These are phyloP conservation scores for Trachymyrmex cornetzi DNA, from an alignment of 1,140 invertebrate genomes.

Conservation along the genomic window DNA sequence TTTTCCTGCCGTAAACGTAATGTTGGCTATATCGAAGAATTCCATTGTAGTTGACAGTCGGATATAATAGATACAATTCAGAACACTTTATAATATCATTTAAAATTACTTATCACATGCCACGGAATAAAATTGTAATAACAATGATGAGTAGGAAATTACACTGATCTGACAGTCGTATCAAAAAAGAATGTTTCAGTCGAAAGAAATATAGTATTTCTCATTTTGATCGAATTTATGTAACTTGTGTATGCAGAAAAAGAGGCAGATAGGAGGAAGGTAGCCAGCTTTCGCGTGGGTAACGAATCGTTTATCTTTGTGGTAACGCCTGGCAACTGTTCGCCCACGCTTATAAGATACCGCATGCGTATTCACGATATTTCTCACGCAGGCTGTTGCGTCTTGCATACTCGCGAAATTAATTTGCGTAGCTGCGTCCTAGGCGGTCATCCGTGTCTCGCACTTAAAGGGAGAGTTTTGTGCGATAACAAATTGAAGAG, in stretches of 20 bases:
- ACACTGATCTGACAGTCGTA: not conserved
- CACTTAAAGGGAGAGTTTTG: conserved; percentile 20
- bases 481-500: conserved; percentile 41
- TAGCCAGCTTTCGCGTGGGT: conserved; percentile 61
- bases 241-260: not conserved
- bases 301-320: conserved; percentile 71
- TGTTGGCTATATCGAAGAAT: conserved; percentile 58
- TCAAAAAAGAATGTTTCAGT: not conserved
- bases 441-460: conserved; percentile 20
- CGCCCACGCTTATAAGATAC: conserved; percentile 57
- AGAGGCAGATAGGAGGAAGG: conserved; percentile 25
- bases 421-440: conserved; percentile 57
- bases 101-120: not conserved
- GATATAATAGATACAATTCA: not conserved
- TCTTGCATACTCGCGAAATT: conserved; percentile 46
- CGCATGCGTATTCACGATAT: conserved; percentile 45
- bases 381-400: conserved; percentile 44
- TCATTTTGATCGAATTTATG: conserved; percentile 14
- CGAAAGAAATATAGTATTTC: not conserved
- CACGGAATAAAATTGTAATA: not conserved
- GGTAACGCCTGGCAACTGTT: conserved; percentile 59
- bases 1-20: conserved; percentile 63
- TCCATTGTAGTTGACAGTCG: not conserved
- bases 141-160: not conserved
- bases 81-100: not conserved